Evolutionary conservation across 2,113 vertebrate genomes (phyloP), one percentile per base, ranked within the genome.

Genomic region (Garra rufa): DNA sequence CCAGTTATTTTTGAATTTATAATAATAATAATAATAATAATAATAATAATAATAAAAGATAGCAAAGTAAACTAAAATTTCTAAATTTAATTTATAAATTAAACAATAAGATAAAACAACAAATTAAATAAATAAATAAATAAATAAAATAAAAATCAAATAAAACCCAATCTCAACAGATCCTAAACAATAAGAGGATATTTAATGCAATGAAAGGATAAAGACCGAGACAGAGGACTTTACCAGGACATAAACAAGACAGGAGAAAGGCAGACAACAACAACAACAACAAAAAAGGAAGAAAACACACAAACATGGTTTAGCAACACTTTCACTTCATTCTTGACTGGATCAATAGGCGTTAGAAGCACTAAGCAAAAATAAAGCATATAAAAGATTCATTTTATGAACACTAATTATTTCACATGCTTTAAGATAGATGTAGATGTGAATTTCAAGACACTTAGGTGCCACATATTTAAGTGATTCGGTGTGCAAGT

Each of bases 281-380:
- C 71, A 63, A 17, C 30, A 81, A 57, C 71, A 52, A 28, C 28
- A 69, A 89, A 93, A 89, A 90, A 83, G 85, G 79, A 79, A 85
- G 76, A 86, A 69, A 83, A 50, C 87, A 28, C 41, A 81, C 14
- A 30, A 50, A 30, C 43, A 28, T 38, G 24, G 19, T 24, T 46
- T 24, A 19, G 26, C 6, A 79, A n/a, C 46, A 21, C 11, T 67
- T 67, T 30, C 4, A 3, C 28, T 67, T 48, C 44, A 48, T 67
- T 81, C 26, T 6, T 14, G 8, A 48, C 24, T 50, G 44, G 44
- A 48, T n/a, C n/a, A n/a, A n/a, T n/a, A n/a, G n/a, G n/a, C n/a
- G n/a, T n/a, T n/a, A n/a, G n/a, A n/a, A n/a, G n/a, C n/a, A n/a
- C n/a, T n/a, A n/a, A n/a, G n/a, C n/a, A n/a, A n/a, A n/a, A n/a